phyloP scores from a whole-genome alignment of 2,797 vertebrate genomes.

The Enteromius paludinosus region DNA sequence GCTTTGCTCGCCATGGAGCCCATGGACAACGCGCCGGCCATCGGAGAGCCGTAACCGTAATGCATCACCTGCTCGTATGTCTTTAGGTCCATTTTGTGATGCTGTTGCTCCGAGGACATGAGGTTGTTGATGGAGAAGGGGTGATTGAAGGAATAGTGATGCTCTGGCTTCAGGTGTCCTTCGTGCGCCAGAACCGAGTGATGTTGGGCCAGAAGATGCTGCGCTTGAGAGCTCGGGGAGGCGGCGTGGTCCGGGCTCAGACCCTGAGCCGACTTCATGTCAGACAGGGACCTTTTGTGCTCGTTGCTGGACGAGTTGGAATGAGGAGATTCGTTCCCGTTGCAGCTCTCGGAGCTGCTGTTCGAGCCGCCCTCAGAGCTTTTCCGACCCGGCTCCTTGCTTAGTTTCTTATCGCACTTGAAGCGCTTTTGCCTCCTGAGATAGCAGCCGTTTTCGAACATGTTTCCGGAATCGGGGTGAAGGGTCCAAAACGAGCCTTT shows the following conservation, averaged over 20 bases:
- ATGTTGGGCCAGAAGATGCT: constrained; percentile 89
- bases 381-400: constrained; percentile 82
- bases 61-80: constrained; percentile 99
- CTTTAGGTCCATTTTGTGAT: constrained; percentile 99
- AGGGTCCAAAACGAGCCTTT: constrained; percentile 97
- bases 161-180: constrained; percentile 94
- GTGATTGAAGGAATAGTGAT: constrained; percentile 99
- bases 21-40: constrained; percentile 93
- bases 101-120: constrained; percentile 98
- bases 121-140: constrained; percentile 99
- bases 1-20: constrained; percentile 93
- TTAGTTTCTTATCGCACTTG: constrained; percentile 88
- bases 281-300: constrained; percentile 89
- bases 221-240: constrained; percentile 85
- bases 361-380: constrained; percentile 78
- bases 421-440: constrained; percentile 95
- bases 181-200: constrained; percentile 91
- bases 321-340: constrained; percentile 89
- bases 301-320: constrained; percentile 89
- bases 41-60: constrained; percentile 93
- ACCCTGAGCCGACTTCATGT: constrained; percentile 87
- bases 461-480: constrained; percentile 96
- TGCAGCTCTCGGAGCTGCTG: constrained; percentile 87
- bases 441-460: constrained; percentile 98
- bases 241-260: constrained; percentile 87